Conservation (phyloP, 2,797 vertebrate species). For the Leptodactylus fallax region DNA sequence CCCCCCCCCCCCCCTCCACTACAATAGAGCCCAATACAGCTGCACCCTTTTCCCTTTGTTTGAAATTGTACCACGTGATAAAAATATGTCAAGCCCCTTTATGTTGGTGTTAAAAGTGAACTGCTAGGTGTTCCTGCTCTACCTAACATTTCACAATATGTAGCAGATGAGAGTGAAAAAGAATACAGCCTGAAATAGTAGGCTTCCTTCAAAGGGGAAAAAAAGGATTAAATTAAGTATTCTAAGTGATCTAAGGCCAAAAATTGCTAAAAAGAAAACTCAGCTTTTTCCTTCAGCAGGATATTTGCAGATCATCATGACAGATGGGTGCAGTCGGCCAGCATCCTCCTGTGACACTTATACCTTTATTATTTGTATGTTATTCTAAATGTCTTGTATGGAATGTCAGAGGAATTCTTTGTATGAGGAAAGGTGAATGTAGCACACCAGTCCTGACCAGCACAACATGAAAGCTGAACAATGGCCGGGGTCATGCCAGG, state of each 20-base stretch:
- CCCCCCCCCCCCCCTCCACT: too few species aligned
- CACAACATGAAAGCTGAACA: conserved; percentile 23
- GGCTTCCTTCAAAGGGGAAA: background rate
- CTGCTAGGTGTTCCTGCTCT: too few species aligned
- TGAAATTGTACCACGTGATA: conserved; percentile 11
- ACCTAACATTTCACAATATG: too few species aligned
- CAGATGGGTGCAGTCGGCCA: conserved; percentile 40
- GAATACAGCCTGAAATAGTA: background rate
- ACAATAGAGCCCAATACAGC: too few species aligned
- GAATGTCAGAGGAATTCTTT: conserved; percentile 55
- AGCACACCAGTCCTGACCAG: conserved; percentile 24
- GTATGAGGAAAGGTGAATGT: conserved; percentile 36
- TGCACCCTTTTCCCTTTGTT: too few species aligned
- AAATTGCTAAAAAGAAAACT: conserved; percentile 36
- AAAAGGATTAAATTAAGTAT: background rate
- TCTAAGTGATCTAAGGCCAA: background rate
- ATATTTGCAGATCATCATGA: conserved; percentile 49
- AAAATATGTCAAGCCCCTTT: background rate
- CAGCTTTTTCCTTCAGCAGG: background rate
- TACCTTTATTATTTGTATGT: conserved; percentile 57
- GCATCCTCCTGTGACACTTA: conserved; percentile 42
- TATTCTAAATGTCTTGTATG: conserved; percentile 49
- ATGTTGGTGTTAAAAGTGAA: too few species aligned
- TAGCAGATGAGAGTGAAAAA: background rate
- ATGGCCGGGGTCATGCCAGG: conserved; percentile 44